Percentiles rank a stretch among this genome's conserved stretches.
phyloP scores from a whole-genome alignment of 2,113 vertebrate species.

The Microtus ochrogaster region DNA sequence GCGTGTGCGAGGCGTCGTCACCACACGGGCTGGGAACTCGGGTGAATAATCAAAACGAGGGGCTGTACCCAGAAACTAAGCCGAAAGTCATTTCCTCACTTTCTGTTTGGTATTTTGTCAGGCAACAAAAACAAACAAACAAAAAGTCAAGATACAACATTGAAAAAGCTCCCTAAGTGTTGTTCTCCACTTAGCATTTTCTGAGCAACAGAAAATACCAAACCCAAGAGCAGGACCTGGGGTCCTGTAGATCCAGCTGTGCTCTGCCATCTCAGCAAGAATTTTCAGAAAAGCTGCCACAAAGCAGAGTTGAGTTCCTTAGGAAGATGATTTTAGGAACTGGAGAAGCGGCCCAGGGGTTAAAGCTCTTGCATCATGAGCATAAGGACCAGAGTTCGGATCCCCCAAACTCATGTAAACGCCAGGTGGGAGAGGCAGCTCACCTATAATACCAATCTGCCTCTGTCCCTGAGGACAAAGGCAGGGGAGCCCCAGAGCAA shows the following conservation, averaged over 20 bases:
- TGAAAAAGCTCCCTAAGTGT: neutral
- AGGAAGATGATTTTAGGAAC: neutral
- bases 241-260: neutral
- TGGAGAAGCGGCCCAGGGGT: neutral
- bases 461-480: neutral
- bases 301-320: neutral
- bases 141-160: neutral
- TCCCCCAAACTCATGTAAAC: neutral
- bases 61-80: neutral
- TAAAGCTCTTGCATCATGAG: neutral
- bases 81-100: neutral
- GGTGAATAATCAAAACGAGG: neutral
- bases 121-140: neutral
- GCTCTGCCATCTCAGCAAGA: neutral
- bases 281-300: neutral
- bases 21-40: neutral
- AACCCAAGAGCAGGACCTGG: neutral
- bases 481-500: neutral
- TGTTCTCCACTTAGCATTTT: neutral
- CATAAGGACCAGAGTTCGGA: neutral
- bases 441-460: neutral
- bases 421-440: neutral
- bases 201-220: constrained; percentile 45
- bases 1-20: neutral
- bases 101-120: neutral